Base-by-base conservation (phyloP, 1,140 invertebrate species). In the Bombus vancouverensis region DNA sequence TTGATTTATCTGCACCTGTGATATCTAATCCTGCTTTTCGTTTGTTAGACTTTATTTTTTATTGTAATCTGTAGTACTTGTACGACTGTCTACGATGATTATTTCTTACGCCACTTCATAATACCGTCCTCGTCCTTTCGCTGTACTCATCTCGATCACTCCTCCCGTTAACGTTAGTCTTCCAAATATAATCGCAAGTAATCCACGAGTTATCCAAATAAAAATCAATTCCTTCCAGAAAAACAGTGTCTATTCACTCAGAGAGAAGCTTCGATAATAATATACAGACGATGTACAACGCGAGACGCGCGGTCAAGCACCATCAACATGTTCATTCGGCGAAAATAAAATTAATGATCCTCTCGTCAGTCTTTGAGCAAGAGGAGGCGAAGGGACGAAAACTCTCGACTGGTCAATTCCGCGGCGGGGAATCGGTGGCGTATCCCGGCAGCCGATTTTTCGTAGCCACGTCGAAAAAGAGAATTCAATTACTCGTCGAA, bases 401-500 rank as follows among this genome's bases (percentile, higher is more conserved):
- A 44, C 57, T 32, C 12, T 32, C 22, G 34, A 42, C 39, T 28
- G 5, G 28, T 42, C 70, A 39, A 39, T 22, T 44, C 22, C 32
- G 3, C 8, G n/a, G 13, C 5, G 32, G 34, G 32, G 37, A 22
- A 32, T 44, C 77, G 44, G 12, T 47, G 57, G 83, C 70, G 84
- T 74, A 75, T 57, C 59, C n/a, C 83, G 78, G 76, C 59, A 79
- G 81, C 57, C 34, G 62, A 86, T 87, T 80, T 87, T 80, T 68
- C 66, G 74, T 81, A 25, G 59, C 47, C 80, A 25, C 47, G 80
- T 68, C 74, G 81, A 80, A 78, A 87, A 39, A 59, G 76, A 88
- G 80, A 90, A 90, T 90, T 90, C 86, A 90, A 90, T 90, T 88
- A 90, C 68, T 59, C 70, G 59, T 70, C 66, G 84, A 89, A 88